phyloP scores from a whole-genome alignment of 2,888 invertebrate species.

The Anthrax anthrax region DNA sequence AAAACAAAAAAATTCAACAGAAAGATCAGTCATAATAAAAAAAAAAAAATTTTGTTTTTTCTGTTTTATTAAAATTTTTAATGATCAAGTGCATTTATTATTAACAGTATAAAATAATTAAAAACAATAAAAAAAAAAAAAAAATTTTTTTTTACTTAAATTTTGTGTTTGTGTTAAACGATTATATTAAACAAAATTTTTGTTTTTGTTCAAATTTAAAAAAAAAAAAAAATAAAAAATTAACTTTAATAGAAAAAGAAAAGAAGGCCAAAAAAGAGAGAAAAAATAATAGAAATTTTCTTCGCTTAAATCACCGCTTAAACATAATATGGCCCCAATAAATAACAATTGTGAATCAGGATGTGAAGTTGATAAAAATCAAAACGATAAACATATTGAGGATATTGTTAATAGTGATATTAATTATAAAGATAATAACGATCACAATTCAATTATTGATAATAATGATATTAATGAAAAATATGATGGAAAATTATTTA shows the following conservation, averaged over 20 bases:
- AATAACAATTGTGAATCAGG: slow-evolving; percentile 30
- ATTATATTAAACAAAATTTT: too few species aligned
- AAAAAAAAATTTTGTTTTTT: too few species aligned
- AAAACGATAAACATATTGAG: slow-evolving; percentile 9
- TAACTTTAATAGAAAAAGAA: too few species aligned
- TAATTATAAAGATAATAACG: background rate
- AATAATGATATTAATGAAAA: slow-evolving; percentile 3
- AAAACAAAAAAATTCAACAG: too few species aligned
- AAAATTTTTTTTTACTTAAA: too few species aligned
- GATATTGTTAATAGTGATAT: background rate
- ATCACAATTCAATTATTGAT: background rate
- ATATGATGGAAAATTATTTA: too few species aligned
- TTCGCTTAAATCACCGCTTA: too few species aligned
- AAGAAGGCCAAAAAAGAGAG: background rate
- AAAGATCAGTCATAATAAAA: too few species aligned
- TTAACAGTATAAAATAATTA: background rate
- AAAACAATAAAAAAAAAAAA: background rate
- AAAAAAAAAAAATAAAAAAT: background rate
- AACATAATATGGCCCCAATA: slow-evolving; percentile 34
- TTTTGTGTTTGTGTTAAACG: too few species aligned
- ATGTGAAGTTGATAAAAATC: slow-evolving; percentile 27
- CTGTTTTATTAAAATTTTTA: too few species aligned
- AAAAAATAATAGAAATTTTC: too few species aligned
- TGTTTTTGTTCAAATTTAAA: background rate
- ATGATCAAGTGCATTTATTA: background rate